These are phyloP conservation scores for Rhea pennata DNA, from an alignment of 2,113 vertebrate species.

Conservation along the genomic window DNA sequence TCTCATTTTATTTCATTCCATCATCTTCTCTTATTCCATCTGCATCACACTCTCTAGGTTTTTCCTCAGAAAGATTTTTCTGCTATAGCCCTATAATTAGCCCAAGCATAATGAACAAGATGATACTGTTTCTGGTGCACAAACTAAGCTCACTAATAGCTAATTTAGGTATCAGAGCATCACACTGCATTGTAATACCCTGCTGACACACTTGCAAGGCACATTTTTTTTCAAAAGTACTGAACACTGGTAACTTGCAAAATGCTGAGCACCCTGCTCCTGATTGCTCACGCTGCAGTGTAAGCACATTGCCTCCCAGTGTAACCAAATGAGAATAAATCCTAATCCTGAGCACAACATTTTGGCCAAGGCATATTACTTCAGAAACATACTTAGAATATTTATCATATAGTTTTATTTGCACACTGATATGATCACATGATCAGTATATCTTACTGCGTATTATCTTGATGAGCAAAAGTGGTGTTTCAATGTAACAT, in stretches of 20 bases:
- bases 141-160: neutral
- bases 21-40: neutral
- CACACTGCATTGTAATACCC: fast-evolving
- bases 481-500: neutral
- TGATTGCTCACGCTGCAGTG: neutral
- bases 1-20: neutral
- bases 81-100: neutral
- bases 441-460: neutral
- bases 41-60: neutral
- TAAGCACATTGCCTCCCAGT: neutral
- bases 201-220: neutral
- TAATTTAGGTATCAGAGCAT: neutral
- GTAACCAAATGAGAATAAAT: neutral
- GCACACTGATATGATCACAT: neutral
- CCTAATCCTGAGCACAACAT: neutral
- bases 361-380: neutral
- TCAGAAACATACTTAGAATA: neutral
- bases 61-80: neutral
- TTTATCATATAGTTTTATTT: neutral
- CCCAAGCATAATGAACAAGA: neutral
- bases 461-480: neutral
- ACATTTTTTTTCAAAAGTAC: neutral
- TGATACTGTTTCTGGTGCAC: neutral
- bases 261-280: neutral
- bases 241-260: neutral